A percentile compares a stretch with the other conserved stretches of the same genome.
These are phyloP conservation scores for Neosalanx taihuensis DNA, from an alignment of 2,797 vertebrate genomes.

Conservation along the genomic window DNA sequence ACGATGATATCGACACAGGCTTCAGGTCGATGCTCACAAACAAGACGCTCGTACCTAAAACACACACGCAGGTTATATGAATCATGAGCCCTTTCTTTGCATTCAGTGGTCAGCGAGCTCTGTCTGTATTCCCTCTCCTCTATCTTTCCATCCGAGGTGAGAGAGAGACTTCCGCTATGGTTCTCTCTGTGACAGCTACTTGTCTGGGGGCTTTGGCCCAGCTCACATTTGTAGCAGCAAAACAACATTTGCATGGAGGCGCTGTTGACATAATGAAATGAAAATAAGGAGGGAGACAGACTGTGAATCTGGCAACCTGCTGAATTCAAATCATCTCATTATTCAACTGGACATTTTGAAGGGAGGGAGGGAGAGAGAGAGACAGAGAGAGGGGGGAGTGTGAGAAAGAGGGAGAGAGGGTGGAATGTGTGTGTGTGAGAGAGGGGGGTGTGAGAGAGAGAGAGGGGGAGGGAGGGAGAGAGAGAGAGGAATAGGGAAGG, in stretches of 20 bases:
- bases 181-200: conserved; percentile 7
- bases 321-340: conserved; percentile 47
- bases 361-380: conserved; percentile 11
- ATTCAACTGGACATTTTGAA: conserved; percentile 27
- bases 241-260: conserved; percentile 31
- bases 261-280: conserved; percentile 40
- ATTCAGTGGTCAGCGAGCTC: background rate
- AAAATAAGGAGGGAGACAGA: conserved; percentile 36
- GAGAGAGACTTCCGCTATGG: background rate
- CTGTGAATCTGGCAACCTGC: conserved; percentile 35
- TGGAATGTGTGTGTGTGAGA: background rate
- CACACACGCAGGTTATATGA: background rate
- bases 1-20: too few species aligned
- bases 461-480: background rate
- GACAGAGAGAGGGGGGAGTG: background rate
- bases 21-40: background rate
- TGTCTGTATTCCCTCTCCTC: background rate
- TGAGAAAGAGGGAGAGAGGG: background rate
- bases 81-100: background rate
- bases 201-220: background rate
- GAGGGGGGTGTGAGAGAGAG: background rate
- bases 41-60: background rate
- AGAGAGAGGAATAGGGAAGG: background rate
- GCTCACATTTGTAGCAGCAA: conserved; percentile 21
- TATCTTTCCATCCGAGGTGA: background rate